Evolutionary conservation across 2,113 vertebrate species (phyloP), one percentile per base, ranked within the genome.

Genomic region (Lamprotornis superbus): DNA sequence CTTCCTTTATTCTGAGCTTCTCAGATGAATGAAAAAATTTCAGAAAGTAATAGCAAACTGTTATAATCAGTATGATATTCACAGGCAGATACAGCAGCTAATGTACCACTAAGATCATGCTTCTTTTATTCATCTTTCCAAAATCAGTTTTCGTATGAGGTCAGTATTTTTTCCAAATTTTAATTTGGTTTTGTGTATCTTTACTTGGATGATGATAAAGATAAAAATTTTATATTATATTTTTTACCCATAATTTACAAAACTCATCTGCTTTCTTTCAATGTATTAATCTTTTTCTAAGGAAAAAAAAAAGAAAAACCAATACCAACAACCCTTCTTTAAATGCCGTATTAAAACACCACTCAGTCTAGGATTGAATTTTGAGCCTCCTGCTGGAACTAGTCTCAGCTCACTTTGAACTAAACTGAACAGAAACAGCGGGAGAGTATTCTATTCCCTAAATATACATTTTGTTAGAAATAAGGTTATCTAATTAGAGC

Each of bases 401-500:
- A 21, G 24, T 85, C n/a, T 93, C 61, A 24, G 31, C 40, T 93
- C 57, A 31, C 57, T 87, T 84, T 31, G 73, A 70, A 81, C 50
- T 63, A 67, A 89, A 44, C 24, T 27, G 18, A 37, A 65, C 3
- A 1, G 25, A 60, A 89, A 64, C 61, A 20, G 17, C 3, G 3
- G 35, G 44, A 85, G 53, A 82, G 8, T 85, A 44, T 91, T 89
- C 25, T 80, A 27, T 61, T 79, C 65, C 65, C 55, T 75, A 64
- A 82, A 85, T 71, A 87, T 8, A 28, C 10, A 33, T 83, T 90
- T 89, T 89, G 24, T 59, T 76, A 79, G 53, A 82, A 91, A 87
- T 73, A 85, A 82, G 22, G 27, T 56, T 94, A 64, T 85, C 44
- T 91, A 87, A 85, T 97, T 78, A 84, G 56, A 87, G 15, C 44